These are phyloP conservation scores for Platycnemis pennipes DNA, from an alignment of 2,888 invertebrate genomes.

Conservation along the genomic window DNA sequence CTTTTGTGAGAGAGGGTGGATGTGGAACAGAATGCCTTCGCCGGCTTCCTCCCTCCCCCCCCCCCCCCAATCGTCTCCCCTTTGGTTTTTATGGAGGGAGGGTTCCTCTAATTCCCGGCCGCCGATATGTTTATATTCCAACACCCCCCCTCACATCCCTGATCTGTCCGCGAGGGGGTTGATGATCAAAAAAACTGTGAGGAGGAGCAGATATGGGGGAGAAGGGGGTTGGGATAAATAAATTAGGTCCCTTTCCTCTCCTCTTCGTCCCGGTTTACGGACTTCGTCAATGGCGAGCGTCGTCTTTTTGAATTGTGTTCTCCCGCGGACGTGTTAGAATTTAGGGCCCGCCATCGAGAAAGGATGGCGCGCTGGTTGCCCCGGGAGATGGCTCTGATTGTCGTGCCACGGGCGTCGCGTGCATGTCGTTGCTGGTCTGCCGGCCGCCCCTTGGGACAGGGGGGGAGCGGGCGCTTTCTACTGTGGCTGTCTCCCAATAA, in stretches of 20 bases:
- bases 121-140: constrained; percentile 5
- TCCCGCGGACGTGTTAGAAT: background rate
- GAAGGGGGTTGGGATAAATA: background rate
- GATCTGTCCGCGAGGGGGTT: background rate
- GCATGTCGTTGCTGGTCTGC: background rate
- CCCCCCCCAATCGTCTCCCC: background rate
- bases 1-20: background rate
- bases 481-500: background rate
- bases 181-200: background rate
- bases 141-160: too few species aligned
- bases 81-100: background rate
- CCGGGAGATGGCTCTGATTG: constrained; percentile 25
- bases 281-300: background rate
- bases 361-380: background rate
- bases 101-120: background rate
- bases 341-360: background rate
- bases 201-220: background rate
- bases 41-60: background rate
- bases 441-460: background rate
- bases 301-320: constrained; percentile 4
- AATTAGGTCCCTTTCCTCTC: background rate
- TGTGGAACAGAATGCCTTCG: constrained; percentile 22
- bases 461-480: background rate
- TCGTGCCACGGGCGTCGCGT: constrained; percentile 4
- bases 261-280: background rate